Evolutionary conservation across 2,113 vertebrate species (phyloP).

Genomic region (Syngnathoides biaculeatus): DNA sequence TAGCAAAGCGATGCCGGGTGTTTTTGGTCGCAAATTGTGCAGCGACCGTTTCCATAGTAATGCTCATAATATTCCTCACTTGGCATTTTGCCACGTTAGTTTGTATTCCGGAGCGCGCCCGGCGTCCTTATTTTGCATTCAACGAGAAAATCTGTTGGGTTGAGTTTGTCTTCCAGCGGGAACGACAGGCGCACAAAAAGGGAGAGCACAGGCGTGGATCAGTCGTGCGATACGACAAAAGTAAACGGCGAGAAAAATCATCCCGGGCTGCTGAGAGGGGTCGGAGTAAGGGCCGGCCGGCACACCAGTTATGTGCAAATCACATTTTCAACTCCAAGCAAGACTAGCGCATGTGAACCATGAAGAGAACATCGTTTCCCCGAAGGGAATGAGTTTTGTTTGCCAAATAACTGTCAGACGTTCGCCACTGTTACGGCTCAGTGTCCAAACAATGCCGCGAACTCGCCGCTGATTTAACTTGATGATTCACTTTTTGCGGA

Average conservation of each 20-base stretch:
- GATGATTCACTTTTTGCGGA: conserved; percentile 48
- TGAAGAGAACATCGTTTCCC: conserved; percentile 19
- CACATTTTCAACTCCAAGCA: neutral
- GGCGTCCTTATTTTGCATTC: neutral
- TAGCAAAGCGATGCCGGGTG: neutral
- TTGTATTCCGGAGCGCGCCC: neutral
- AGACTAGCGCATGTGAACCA: conserved; percentile 1
- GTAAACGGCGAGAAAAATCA: neutral
- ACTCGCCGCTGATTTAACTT: conserved; percentile 38
- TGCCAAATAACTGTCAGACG: conserved; percentile 6
- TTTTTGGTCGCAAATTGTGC: neutral
- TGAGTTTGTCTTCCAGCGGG: too few relatives aligned
- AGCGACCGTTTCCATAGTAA: neutral
- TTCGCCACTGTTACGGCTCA: conserved; percentile 9
- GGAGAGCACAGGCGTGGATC: too few relatives aligned
- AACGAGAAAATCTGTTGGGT: neutral
- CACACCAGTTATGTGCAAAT: neutral
- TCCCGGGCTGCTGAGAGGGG: neutral
- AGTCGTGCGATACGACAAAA: too few relatives aligned
- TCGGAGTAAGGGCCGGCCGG: conserved; percentile 2
- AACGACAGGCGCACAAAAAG: too few relatives aligned
- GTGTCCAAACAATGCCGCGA: conserved; percentile 18
- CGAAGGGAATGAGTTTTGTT: neutral
- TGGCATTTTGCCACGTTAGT: neutral
- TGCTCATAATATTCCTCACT: neutral